Base-by-base conservation (phyloP, 2,797 vertebrate species). In the Chiropotes sagulatus region DNA sequence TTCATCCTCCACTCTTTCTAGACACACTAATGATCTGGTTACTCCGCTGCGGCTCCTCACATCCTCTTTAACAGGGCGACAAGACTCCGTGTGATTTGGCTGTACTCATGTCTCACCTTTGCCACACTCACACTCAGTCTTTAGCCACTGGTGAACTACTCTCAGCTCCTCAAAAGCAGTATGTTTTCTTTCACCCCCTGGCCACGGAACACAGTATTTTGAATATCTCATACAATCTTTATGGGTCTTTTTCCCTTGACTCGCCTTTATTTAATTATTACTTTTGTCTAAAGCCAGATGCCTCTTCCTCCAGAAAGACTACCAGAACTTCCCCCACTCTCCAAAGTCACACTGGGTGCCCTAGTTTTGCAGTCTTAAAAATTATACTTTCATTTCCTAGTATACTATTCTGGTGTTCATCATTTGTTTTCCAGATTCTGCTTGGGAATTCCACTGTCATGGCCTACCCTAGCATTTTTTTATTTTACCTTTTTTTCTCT, bases 91-190 rank as follows among this genome's bases (percentile, higher is more conserved):
- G 13, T 75, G 5, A 70, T 36, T 26, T n/a, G 44, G 39, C 4
- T 80, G 33, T 72, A 15, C 4, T 39, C 88, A 7, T 17, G 7
- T 57, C 64, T 57, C 6, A 10, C 15, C 64, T 41, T 54, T 48
- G 13, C 9, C 3, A 46, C 0, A 1, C 39, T 14, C 4, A 22
- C 12, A 39, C 3, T 44, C 4, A 22, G 13, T 58, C 24, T 28
- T 24, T 30, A 70, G 52, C 20, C 28, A 36, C 20, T 15, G 22
- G 14, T 28, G 36, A 52, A 50, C 80, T 41, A 28, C 14, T n/a
- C 78, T 81, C 7, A 5, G 12, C 17, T 33, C 8, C 22, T 20
- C 75, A 70, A 46, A 33, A 20, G 36, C 39, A 52, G 9, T 5
- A 5, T 4, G 17, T 26, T 46, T 84, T 36, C 14, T 80, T 39